These are phyloP conservation scores for Tachysurus vachellii DNA, from an alignment of 2,113 vertebrate genomes.

Conservation along the genomic window DNA sequence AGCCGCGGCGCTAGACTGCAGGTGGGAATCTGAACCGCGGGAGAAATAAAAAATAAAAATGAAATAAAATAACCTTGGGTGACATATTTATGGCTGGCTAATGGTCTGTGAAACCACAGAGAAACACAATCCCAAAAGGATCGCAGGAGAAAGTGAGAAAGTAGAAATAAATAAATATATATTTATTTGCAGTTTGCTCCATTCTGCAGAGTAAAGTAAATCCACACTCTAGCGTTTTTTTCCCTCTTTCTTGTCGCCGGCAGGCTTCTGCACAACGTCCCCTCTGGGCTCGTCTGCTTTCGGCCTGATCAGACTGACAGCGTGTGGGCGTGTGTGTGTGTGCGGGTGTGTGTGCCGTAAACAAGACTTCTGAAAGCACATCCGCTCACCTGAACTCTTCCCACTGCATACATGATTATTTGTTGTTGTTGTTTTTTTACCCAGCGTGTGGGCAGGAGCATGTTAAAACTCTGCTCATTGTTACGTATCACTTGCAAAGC, in stretches of 20 bases:
- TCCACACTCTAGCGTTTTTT: neutral
- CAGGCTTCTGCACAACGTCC: slow-evolving; percentile 13
- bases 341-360: slow-evolving; percentile 9
- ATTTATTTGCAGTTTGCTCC: neutral
- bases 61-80: neutral
- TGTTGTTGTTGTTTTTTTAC: neutral
- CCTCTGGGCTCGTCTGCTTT: slow-evolving; percentile 18
- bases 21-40: slow-evolving; percentile 32
- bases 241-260: slow-evolving; percentile 10
- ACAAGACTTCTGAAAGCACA: slow-evolving; percentile 21
- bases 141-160: neutral
- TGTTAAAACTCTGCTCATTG: slow-evolving; percentile 17
- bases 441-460: slow-evolving; percentile 36
- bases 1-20: slow-evolving; percentile 14
- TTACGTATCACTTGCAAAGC: slow-evolving; percentile 20
- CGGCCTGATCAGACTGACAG: slow-evolving; percentile 34
- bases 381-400: slow-evolving; percentile 4
- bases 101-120: slow-evolving; percentile 20
- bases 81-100: slow-evolving; percentile 27
- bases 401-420: neutral
- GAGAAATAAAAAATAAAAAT: neutral
- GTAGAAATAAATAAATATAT: neutral
- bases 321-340: neutral
- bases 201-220: neutral
- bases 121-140: neutral